Base-by-base conservation (phyloP, 2,113 vertebrate genomes). In the Crypturellus undulatus region DNA sequence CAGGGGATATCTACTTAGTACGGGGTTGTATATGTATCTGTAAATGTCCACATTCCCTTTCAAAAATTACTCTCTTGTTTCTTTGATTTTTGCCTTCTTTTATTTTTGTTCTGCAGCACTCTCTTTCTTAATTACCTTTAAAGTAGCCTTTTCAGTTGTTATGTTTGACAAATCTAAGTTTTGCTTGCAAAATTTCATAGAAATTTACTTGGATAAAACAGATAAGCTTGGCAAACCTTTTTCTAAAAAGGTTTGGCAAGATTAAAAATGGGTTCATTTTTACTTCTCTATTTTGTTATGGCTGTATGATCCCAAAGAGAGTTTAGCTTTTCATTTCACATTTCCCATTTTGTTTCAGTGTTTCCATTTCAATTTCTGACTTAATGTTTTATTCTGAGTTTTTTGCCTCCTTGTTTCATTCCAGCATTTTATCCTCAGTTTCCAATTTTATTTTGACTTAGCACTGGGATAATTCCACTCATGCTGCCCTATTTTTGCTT, bases 381-480 rank as follows among this genome's bases (percentile, higher is more conserved):
- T 69, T 87, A 65, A 4, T 49, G 15, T 69, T 85, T 93, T 69
- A 76, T 82, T 89, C 20, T 40, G 34, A 70, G 9, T 38, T 49
- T 22, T 8, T 3, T 3, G 2, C 3, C 2, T 47, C 5, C 58
- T 75, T 71, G 9, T 79, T 89, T 76, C 9, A 5, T 79, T 87
- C 19, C 30, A 54, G 9, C 13, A 34, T 25, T 47, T 7, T 81
- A 79, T 3, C 3, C 75, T 84, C 51, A 75, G 14, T 30, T 75
- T 90, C 64, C 52, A 86, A 19, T 38, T 84, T 77, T 79, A 65
- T 92, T 94, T 91, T 90, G n/a, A 63, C 15, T 69, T 54, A 25
- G 6, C 69, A 21, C 17, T 2, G 3, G 34, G 20, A 43, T 93
- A 84, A 78, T 92, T 92, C 58, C 40, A 47, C 12, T 88, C 22